These are phyloP conservation scores for Brevimyrus niger DNA, from an alignment of 2,113 vertebrate genomes.

Conservation along the genomic window DNA sequence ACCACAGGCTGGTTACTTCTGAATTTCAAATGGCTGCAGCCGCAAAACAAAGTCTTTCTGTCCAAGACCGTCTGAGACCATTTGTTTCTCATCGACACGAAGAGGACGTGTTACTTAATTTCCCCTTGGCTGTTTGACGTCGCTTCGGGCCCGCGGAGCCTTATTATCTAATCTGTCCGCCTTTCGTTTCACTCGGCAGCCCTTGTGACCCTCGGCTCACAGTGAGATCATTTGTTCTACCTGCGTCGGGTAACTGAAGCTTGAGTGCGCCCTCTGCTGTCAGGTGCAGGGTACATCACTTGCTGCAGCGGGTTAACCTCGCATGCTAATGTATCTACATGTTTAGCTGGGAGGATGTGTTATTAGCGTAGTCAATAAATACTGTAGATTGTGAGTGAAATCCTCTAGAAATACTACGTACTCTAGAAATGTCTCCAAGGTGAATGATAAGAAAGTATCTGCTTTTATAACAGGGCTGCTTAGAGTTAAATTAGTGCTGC, in stretches of 20 bases:
- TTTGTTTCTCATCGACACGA: neutral
- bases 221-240: neutral
- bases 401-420: neutral
- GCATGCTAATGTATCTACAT: neutral
- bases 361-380: neutral
- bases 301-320: neutral
- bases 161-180: neutral
- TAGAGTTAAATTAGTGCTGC: neutral
- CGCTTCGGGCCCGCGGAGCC: neutral
- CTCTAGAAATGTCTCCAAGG: neutral
- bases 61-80: neutral
- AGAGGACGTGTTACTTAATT: neutral
- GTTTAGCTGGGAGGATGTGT: neutral
- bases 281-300: neutral
- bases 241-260: neutral
- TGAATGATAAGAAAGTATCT: neutral
- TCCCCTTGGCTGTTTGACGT: neutral
- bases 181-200: neutral
- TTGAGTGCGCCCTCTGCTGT: neutral
- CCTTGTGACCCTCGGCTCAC: neutral
- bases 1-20: neutral
- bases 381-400: neutral
- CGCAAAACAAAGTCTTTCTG: neutral
- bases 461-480: neutral
- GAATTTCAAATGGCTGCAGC: neutral